Evolutionary conservation across 2,888 invertebrate species (phyloP), one percentile per base, ranked within the genome.

Genomic region (Microctonus aethiopoides): DNA sequence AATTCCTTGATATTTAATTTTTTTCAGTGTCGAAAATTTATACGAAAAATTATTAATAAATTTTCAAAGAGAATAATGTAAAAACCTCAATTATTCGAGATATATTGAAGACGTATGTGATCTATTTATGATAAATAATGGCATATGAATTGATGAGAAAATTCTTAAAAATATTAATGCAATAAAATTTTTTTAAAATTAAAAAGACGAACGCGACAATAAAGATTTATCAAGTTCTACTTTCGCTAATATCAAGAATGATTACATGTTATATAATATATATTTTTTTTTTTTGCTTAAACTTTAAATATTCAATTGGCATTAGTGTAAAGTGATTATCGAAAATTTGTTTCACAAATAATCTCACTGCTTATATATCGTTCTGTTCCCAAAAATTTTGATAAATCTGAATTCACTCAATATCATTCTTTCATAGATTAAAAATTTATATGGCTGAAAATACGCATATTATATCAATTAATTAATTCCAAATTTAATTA

Each of bases 291-390:
- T 32, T 34, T 11, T 63, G 20, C 16, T 39, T 46, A 26, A 67
- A 60, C 63, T 68, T 73, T 73, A 72, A 72, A 71, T 59, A 34
- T 59, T 69, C 71, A 75, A 71, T 73, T 68, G 72, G 67, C 70
- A 68, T 68, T 66, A 54, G 61, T 68, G 46, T 46, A 46, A 66
- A 71, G 74, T 73, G 54, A 74, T 64, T 70, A 68, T 72, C 56
- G 54, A 72, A 71, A 76, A 69, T 70, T 67, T 34, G 62, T 68
- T 39, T 39, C 63, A 68, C 65, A 67, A 68, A 61, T 57, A 34
- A 68, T 67, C 26, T 36, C 29, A 20, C 39, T 57, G 65, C 51
- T 24, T 65, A 41, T 65, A 67, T 63, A 29, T 46, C 54, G 16
- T 59, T 59, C 34, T 52, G 52, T 59, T 34, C 63, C 54, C 61